Conservation (phyloP, 1,140 invertebrate species). For the Lordiphosa collinella region DNA sequence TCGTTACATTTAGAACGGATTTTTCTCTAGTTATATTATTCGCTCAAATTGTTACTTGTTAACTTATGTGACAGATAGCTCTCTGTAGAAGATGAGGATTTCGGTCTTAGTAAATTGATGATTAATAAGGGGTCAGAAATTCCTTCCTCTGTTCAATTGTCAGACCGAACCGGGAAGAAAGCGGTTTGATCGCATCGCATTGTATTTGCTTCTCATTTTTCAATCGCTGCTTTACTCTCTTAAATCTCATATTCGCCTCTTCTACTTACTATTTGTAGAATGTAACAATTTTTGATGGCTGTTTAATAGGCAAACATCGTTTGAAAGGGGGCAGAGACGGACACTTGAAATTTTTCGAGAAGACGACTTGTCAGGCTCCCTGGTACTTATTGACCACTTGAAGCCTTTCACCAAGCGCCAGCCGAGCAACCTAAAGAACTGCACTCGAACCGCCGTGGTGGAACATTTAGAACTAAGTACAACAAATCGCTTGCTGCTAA, state of each 20-base stretch:
- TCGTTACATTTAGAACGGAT: too few species aligned
- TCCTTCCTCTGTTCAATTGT: too few species aligned
- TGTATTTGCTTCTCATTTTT: too few species aligned
- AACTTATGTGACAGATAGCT: too few species aligned
- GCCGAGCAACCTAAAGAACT: constrained; percentile 3
- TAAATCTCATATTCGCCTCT: constrained; percentile 4
- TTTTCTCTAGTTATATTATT: too few species aligned
- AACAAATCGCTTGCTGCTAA: constrained; percentile 63
- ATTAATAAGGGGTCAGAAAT: too few species aligned
- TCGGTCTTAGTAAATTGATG: too few species aligned
- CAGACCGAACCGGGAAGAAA: too few species aligned
- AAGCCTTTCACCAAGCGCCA: constrained; percentile 37
- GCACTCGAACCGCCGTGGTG: constrained; percentile 26
- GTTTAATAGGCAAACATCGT: constrained; percentile 55
- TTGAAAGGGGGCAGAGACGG: not conserved
- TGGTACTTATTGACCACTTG: constrained; percentile 50
- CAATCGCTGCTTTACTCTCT: constrained; percentile 1
- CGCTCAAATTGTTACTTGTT: too few species aligned
- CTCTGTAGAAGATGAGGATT: too few species aligned
- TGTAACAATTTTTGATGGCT: constrained; percentile 58
- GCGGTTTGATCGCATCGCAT: too few species aligned
- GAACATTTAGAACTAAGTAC: constrained; percentile 54
- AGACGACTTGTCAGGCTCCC: constrained; percentile 33
- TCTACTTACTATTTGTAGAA: constrained; percentile 52
- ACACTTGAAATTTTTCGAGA: constrained; percentile 28